Conservation (phyloP, 2,797 vertebrate genomes). For the Lithobates pipiens region DNA sequence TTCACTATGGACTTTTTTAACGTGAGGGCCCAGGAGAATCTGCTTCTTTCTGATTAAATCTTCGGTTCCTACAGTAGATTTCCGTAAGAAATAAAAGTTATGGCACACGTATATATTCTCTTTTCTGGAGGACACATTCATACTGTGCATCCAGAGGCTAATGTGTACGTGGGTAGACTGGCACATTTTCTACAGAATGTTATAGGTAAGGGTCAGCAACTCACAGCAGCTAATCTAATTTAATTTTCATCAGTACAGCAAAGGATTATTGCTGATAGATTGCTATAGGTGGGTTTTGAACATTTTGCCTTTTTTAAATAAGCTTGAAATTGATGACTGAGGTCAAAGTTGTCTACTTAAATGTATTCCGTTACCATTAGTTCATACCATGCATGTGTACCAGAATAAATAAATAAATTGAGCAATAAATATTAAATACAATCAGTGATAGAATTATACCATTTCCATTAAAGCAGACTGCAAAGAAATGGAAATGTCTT, state of each 20-base stretch:
- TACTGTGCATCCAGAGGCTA: not conserved
- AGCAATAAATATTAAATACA: not conserved
- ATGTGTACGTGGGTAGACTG: too few relatives aligned
- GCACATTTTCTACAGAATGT: too few relatives aligned
- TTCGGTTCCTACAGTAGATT: too few relatives aligned
- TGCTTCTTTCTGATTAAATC: too few relatives aligned
- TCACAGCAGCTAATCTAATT: too few relatives aligned
- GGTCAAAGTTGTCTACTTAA: not conserved
- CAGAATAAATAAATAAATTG: not conserved
- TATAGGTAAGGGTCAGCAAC: too few relatives aligned
- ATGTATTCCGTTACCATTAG: not conserved
- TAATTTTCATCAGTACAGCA: not conserved
- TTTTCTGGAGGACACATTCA: not conserved
- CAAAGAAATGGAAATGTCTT: slow-evolving; percentile 11
- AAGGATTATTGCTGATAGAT: not conserved
- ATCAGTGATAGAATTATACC: not conserved
- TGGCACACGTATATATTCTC: too few relatives aligned
- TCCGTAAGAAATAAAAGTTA: too few relatives aligned
- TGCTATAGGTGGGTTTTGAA: not conserved
- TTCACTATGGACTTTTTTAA: too few relatives aligned
- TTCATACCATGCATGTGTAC: not conserved
- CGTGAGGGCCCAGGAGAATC: too few relatives aligned
- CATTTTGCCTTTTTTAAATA: not conserved
- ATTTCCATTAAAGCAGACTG: not conserved
- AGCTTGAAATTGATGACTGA: not conserved